phyloP scores from a whole-genome alignment of 2,888 invertebrate species.

The Clusia tigrina region DNA sequence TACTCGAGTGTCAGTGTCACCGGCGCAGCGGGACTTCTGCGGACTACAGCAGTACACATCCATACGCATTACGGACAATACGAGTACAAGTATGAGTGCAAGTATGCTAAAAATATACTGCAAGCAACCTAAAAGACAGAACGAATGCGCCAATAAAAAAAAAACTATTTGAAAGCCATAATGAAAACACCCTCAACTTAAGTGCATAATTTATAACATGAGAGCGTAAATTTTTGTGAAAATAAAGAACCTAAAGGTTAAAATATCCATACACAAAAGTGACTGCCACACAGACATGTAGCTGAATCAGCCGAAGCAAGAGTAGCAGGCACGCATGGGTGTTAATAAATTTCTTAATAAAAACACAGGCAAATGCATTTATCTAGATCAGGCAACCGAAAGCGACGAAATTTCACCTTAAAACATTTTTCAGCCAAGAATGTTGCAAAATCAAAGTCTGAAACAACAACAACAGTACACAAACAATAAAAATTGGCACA shows the following conservation, averaged over 20 bases:
- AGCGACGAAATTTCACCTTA: conserved; percentile 55
- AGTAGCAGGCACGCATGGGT: conserved; percentile 21
- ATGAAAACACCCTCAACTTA: conserved; percentile 61
- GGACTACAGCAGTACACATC: too few relatives aligned
- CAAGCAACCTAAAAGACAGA: neutral
- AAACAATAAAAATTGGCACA: conserved; percentile 45
- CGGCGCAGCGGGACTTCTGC: conserved; percentile 52
- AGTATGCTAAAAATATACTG: neutral
- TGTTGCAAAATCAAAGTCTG: neutral
- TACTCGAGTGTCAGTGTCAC: conserved; percentile 60
- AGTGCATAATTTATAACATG: conserved; percentile 59
- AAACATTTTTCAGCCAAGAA: conserved; percentile 50
- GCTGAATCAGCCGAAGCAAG: neutral
- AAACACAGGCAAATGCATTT: conserved; percentile 53
- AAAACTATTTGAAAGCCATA: conserved; percentile 38
- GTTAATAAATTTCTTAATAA: conserved; percentile 57
- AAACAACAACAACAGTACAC: neutral
- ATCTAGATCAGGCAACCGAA: conserved; percentile 57
- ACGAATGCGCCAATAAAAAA: neutral
- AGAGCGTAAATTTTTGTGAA: neutral
- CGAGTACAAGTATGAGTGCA: too few relatives aligned
- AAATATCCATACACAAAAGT: neutral
- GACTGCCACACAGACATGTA: too few relatives aligned
- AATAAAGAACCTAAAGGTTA: neutral
- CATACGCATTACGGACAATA: too few relatives aligned